A percentile compares a stretch with the other conserved stretches of the same genome.
Evolutionary conservation across 1,140 invertebrate species (phyloP).

Genomic region (Drosophila bocqueti): DNA sequence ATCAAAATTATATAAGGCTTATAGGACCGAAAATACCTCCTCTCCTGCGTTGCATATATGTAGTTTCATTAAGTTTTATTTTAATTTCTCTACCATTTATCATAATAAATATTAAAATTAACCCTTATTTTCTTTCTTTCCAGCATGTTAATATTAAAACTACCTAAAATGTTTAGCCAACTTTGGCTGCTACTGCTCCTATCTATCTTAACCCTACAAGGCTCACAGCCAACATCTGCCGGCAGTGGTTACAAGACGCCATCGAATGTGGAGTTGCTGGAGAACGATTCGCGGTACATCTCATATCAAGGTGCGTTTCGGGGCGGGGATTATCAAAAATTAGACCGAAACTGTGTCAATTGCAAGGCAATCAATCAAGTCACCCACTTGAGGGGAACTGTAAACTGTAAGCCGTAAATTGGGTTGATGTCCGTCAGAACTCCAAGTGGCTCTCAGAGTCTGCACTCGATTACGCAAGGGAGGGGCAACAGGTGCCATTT

Average conservation of each 20-base stretch:
- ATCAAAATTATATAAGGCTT: no score
- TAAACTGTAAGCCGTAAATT: conserved; percentile 52
- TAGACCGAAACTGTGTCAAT: conserved; percentile 68
- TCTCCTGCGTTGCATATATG: no score
- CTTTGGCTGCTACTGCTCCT: conserved; percentile 46
- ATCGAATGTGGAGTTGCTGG: conserved; percentile 71
- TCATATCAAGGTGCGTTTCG: conserved; percentile 85
- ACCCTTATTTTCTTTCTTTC: conserved; percentile 19
- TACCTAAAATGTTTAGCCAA: conserved; percentile 65
- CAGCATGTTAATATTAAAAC: conserved; percentile 79
- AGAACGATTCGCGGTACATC: conserved; percentile 85
- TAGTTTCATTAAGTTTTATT: no score
- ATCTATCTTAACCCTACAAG: conserved; percentile 43
- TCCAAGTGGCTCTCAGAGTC: conserved; percentile 51
- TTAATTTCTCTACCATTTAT: no score
- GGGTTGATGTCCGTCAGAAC: conserved; percentile 66
- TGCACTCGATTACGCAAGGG: conserved; percentile 52
- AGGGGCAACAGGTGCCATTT: conserved; percentile 29
- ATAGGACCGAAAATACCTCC: no score
- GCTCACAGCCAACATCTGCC: conserved; percentile 17
- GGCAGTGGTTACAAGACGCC: conserved; percentile 39
- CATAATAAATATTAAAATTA: neutral
- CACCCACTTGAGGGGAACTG: conserved; percentile 31
- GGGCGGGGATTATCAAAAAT: conserved; percentile 61
- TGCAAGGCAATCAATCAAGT: conserved; percentile 71